A percentile compares a stretch with the other conserved stretches of the same genome.
Conservation (phyloP, 2,113 vertebrate genomes). For the Chitala chitala region DNA sequence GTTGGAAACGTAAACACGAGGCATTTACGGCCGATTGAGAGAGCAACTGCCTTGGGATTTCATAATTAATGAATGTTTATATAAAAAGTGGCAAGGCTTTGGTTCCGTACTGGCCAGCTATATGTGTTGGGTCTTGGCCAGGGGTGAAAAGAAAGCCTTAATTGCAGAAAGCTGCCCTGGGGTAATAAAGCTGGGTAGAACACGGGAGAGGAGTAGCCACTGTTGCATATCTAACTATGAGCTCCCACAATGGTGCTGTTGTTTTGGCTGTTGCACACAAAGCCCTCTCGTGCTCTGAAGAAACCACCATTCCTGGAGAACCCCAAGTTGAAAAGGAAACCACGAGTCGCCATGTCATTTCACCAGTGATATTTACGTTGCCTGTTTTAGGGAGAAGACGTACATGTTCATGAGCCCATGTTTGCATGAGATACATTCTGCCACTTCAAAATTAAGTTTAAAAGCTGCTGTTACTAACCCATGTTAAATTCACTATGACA, state of each 20-base stretch:
- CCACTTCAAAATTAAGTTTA: too few relatives aligned
- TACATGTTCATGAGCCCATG: too few relatives aligned
- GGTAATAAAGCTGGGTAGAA: slow-evolving; percentile 1
- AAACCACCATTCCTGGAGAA: slow-evolving; percentile 3
- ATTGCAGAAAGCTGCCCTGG: slow-evolving; percentile 2
- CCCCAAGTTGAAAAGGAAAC: slow-evolving; percentile 15
- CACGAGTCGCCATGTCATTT: background rate
- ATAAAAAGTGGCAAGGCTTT: slow-evolving; percentile 33
- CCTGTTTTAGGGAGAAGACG: too few relatives aligned
- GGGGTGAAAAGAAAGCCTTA: slow-evolving; percentile 8
- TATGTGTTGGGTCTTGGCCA: slow-evolving; percentile 24
- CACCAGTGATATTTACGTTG: background rate
- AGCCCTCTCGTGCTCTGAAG: background rate
- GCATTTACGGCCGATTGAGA: slow-evolving; percentile 52
- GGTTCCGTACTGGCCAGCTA: slow-evolving; percentile 27
- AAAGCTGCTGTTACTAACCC: too few relatives aligned
- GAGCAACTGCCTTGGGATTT: slow-evolving; percentile 44
- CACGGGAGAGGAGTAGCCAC: background rate
- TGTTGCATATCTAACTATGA: background rate
- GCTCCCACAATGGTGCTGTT: slow-evolving; percentile 13
- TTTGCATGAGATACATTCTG: too few relatives aligned
- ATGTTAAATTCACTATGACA: too few relatives aligned
- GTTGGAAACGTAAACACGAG: slow-evolving; percentile 58
- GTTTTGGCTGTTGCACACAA: background rate
- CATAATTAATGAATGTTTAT: slow-evolving; percentile 54